Percentiles rank a stretch among this genome's conserved stretches.
phyloP scores from a whole-genome alignment of 2,113 vertebrate genomes.

The Barnardius zonarius region DNA sequence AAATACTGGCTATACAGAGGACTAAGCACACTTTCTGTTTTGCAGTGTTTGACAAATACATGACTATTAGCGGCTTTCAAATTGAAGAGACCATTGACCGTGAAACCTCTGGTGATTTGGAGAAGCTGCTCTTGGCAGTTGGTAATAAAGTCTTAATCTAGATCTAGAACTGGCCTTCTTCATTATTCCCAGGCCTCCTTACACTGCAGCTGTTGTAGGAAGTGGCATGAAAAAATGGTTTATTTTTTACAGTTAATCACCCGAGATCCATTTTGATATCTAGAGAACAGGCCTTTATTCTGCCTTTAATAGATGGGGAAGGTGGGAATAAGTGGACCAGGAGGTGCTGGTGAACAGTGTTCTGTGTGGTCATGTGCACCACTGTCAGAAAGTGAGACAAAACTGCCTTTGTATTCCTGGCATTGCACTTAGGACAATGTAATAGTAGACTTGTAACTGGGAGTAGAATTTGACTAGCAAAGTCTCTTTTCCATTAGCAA shows the following conservation, averaged over 20 bases:
- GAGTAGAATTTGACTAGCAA: background rate
- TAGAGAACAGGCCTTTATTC: background rate
- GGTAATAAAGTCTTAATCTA: slow-evolving; percentile 73
- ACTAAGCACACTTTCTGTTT: background rate
- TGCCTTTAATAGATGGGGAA: background rate
- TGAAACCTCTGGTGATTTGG: slow-evolving; percentile 90
- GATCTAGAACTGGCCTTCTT: background rate
- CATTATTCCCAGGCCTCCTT: background rate
- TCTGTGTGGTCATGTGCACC: background rate
- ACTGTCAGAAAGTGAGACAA: background rate
- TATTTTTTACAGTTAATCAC: background rate
- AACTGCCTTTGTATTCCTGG: background rate
- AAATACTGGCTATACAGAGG: background rate
- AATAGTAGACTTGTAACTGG: background rate
- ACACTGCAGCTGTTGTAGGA: background rate
- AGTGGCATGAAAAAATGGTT: background rate
- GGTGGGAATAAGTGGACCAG: background rate
- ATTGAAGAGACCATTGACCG: slow-evolving; percentile 90
- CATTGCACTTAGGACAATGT: background rate
- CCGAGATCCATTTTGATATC: background rate
- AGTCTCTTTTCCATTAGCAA: background rate
- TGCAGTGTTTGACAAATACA: slow-evolving; percentile 92
- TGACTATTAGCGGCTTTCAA: slow-evolving; percentile 86
- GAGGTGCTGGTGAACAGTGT: background rate
- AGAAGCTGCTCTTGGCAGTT: slow-evolving; percentile 87